Conservation (phyloP, 2,888 invertebrate genomes). For the Acrobasis repandana region DNA sequence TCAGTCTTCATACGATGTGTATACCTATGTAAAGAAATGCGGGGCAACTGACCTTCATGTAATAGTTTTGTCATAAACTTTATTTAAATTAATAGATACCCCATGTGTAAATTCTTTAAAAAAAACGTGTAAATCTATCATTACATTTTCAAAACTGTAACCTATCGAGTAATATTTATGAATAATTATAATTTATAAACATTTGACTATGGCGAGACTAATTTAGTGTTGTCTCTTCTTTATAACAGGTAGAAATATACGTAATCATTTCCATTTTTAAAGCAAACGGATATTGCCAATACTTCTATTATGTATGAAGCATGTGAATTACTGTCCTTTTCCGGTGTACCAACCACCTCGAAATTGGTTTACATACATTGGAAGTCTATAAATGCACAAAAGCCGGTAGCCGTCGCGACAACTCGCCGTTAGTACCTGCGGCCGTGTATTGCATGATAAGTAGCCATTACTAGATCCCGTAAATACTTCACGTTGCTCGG, state of each 20-base stretch:
- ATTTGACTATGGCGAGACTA: background rate
- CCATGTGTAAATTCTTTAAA: background rate
- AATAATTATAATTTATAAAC: no score
- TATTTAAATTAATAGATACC: constrained; percentile 26
- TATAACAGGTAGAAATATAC: background rate
- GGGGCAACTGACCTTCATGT: constrained; percentile 45
- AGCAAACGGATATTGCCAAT: background rate
- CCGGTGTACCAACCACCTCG: constrained; percentile 13
- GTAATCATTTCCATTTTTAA: background rate
- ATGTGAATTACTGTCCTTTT: constrained; percentile 10
- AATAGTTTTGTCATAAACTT: constrained; percentile 24
- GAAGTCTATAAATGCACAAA: constrained; percentile 34
- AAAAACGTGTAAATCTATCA: no score
- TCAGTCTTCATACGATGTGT: constrained; percentile 45
- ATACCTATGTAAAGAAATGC: constrained; percentile 47
- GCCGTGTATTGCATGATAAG: constrained; percentile 68
- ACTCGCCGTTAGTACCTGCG: constrained; percentile 57
- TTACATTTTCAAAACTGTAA: no score
- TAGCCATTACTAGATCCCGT: constrained; percentile 48
- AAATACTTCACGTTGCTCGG: constrained; percentile 52
- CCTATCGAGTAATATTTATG: no score
- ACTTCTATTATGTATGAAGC: background rate
- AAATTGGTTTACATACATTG: constrained; percentile 26
- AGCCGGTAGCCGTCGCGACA: constrained; percentile 69
- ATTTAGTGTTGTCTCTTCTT: background rate